phyloP scores from a whole-genome alignment of 1,140 invertebrate species.

The Formica exsecta region DNA sequence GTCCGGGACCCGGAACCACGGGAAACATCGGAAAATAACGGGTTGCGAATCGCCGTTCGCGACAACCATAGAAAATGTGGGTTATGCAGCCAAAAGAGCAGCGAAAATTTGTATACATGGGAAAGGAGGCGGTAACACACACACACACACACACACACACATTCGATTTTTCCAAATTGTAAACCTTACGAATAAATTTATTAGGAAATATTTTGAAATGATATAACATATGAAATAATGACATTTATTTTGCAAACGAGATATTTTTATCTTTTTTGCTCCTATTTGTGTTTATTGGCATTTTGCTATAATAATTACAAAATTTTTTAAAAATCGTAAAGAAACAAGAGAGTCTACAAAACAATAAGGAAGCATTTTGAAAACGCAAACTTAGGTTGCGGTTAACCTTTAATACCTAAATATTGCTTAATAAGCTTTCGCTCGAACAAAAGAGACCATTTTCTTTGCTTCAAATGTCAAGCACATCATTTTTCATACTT shows the following conservation, averaged over 20 bases:
- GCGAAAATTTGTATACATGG: slow-evolving; percentile 84
- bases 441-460: too few species aligned
- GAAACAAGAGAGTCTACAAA: neutral
- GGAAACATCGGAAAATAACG: slow-evolving; percentile 82
- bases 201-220: neutral
- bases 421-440: too few species aligned
- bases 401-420: too few species aligned
- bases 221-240: neutral
- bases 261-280: neutral
- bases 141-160: too few species aligned
- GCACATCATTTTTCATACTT: too few species aligned
- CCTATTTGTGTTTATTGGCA: neutral
- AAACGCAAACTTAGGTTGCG: too few species aligned
- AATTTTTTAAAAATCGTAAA: neutral
- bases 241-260: neutral
- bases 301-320: neutral
- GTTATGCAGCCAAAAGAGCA: slow-evolving; percentile 85
- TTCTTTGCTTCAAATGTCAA: too few species aligned
- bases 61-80: slow-evolving; percentile 83
- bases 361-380: too few species aligned
- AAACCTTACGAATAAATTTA: neutral
- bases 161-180: neutral
- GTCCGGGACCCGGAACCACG: slow-evolving; percentile 43
- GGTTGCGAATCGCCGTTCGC: slow-evolving; percentile 79
- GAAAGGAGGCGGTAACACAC: slow-evolving; percentile 77